Base-by-base conservation (phyloP, 2,113 vertebrate species). In the Alexandromys fortis region DNA sequence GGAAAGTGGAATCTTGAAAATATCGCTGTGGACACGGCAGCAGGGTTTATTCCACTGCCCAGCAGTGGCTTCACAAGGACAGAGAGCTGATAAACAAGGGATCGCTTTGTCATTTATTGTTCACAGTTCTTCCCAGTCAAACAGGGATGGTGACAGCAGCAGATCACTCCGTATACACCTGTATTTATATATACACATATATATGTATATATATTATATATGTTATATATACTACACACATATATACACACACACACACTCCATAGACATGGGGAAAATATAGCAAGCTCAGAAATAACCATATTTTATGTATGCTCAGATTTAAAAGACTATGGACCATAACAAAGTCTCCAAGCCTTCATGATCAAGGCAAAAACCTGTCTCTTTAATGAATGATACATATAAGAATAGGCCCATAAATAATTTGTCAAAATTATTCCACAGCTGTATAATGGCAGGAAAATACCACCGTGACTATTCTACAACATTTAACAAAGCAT, bases 271-370 rank as follows among this genome's bases (percentile, higher is more conserved):
- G 38, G 28, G 19, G 55, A 68, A 87, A 85, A 85, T 75, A 94
- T 35, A 30, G 24, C 65, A 75, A 38, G 7, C 67, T 89, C 79
- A 55, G 90, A 45, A 55, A 92, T 35, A 94, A 73, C 47, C 52
- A 81, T 35, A 21, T 35, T 94, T 77, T 75, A 83, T 35, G 55
- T 92, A 70, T 88, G 30, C 8, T 76, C 95, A 75, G 10, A 55
- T 86, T 97, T 67, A 68, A 75, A 88, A 61, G 35, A 88, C 17
- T 19, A 45, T 19, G 17, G 11, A 6, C 65, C n/a, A 85, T 33
- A 68, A 28, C 85, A 81, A 85, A 58, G 85, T 97, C 83, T 76
- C 81, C 83, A 83, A 67, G 68, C 68, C 58, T 30, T 89, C 35
- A 38, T 26, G 3, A 67, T 81, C 49, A 67, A 1, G 77, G 55